phyloP scores from a whole-genome alignment of 2,113 vertebrate species.

The Telmatochromis bifrenatus region DNA sequence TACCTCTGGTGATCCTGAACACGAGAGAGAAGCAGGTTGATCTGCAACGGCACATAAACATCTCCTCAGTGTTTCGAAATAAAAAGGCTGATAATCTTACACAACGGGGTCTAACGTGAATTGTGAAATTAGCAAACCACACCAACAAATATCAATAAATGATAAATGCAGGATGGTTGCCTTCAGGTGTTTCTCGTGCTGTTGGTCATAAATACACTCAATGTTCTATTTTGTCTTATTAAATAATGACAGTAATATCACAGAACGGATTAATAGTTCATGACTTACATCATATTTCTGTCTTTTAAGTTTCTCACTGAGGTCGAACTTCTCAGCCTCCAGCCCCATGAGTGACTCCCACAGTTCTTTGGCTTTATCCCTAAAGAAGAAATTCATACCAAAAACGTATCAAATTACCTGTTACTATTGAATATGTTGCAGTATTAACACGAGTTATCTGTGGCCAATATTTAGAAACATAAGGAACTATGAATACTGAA shows the following conservation, averaged over 20 bases:
- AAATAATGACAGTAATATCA: not conserved
- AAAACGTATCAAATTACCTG: not conserved
- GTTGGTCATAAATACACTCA: not conserved
- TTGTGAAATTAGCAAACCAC: not conserved
- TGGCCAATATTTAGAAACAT: not conserved
- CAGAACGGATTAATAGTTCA: not conserved
- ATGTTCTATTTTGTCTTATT: not conserved
- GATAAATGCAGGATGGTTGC: not conserved
- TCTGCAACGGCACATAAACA: conserved; percentile 43
- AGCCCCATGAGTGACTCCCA: conserved; percentile 86
- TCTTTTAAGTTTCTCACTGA: conserved; percentile 87
- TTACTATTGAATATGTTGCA: not conserved
- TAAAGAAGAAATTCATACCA: conserved; percentile 33
- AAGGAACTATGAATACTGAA: not conserved
- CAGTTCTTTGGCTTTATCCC: conserved; percentile 87
- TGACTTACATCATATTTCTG: conserved; percentile 93
- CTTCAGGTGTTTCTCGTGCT: not conserved
- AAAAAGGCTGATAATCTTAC: not conserved
- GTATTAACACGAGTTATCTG: not conserved
- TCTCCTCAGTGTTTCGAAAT: not conserved
- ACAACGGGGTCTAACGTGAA: not conserved
- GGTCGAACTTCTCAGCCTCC: conserved; percentile 93
- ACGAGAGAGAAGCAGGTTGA: conserved; percentile 66
- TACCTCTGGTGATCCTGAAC: conserved; percentile 70
- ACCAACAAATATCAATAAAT: not conserved